phyloP scores from a whole-genome alignment of 2,797 vertebrate genomes.

The Onychomys torridus region DNA sequence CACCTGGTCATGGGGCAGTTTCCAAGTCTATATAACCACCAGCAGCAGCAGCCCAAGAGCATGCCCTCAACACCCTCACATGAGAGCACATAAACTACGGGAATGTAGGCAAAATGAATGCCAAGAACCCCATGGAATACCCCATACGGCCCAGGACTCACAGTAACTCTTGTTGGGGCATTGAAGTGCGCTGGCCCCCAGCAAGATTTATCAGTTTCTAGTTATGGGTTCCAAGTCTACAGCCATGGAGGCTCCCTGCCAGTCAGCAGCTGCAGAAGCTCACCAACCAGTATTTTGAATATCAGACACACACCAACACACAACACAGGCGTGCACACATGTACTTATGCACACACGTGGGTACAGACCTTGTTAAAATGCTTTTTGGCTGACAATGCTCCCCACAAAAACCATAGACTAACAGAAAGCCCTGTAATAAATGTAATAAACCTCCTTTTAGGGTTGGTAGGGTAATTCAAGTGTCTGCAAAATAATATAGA shows the following conservation, averaged over 20 bases:
- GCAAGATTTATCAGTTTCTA: constrained; percentile 90
- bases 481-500: neutral
- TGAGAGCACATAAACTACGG: constrained; percentile 91
- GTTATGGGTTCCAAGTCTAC: constrained; percentile 88
- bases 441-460: neutral
- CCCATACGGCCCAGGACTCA: constrained; percentile 88
- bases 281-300: constrained; percentile 93
- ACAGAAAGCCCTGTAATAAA: neutral
- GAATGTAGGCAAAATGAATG: constrained; percentile 87
- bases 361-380: neutral
- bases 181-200: constrained; percentile 85
- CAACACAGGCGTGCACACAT: neutral
- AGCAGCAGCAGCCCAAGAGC: constrained; percentile 87
- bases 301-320: constrained; percentile 78
- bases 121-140: constrained; percentile 88
- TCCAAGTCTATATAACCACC: constrained; percentile 89
- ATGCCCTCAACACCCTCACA: constrained; percentile 90
- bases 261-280: constrained; percentile 93
- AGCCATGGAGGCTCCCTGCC: constrained; percentile 90
- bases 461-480: too few species aligned
- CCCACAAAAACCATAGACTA: neutral
- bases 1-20: constrained; percentile 92
- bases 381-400: neutral
- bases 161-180: constrained; percentile 86
- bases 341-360: too few species aligned